Evolutionary conservation across 2,797 vertebrate species (phyloP), one percentile per base, ranked within the genome.

Genomic region (Darevskia nairensis): DNA sequence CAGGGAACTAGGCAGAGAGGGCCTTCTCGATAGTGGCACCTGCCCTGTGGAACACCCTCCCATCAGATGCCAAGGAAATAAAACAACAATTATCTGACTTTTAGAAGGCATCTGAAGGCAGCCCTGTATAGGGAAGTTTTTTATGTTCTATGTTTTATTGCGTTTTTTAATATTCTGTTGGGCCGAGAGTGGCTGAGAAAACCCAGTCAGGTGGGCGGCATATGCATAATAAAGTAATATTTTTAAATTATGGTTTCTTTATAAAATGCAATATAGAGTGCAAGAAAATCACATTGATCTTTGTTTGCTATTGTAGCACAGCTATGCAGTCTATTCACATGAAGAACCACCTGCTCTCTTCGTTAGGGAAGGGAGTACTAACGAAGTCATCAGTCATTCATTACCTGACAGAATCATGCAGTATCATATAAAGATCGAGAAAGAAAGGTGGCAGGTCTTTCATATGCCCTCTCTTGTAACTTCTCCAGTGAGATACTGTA

Each of bases 401-500:
- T 32, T 72, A 71, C 17, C 64, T 64, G 72, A 81, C n/a, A 7
- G n/a, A 85, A 8, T 0, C 2, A 7, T 82, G 32, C 6, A 2
- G 1, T 0, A 39, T 39, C 19, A 19, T 39, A 10, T 1, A 72
- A 74, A 90, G 68, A 29, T 59, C 15, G 21, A 50, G 77, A 59
- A 55, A 35, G 46, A 1, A 0, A 41, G 50, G 64, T 35, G n/a
- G 21, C 8, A 25, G 15, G 2, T 86, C 87, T 77, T 74, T 4
- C 0, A 0, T 0, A 1, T 71, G 35, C 71, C 3, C 32, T 74
- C 21, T 69, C 46, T 32, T 80, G 32, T 0, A 2, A 46, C 10
- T n/a, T 55, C 85, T 46, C 21, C 44, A 68, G 44, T 15, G 0
- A 39, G 78, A 59, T 82, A 0, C 0, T 7, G 59, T 80, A 0